Conservation (phyloP, 1,140 invertebrate species). For the Stegodyphus dumicola region DNA sequence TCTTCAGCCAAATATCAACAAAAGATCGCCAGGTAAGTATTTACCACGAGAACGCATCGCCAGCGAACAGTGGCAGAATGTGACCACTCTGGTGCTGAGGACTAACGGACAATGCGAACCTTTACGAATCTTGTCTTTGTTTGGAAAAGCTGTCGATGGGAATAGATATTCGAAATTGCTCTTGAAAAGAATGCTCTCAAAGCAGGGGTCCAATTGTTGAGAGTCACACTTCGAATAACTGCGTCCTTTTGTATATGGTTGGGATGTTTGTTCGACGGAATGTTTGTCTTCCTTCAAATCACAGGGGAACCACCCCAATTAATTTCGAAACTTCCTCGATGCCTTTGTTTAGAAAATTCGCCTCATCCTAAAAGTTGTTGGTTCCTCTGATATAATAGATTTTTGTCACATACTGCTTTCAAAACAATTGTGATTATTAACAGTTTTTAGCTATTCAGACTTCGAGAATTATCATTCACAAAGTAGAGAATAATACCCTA, state of each 20-base stretch:
- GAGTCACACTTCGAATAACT: neutral
- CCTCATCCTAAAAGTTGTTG: no score
- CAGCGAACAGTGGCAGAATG: neutral
- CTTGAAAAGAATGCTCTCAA: neutral
- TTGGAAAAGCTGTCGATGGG: constrained; percentile 18
- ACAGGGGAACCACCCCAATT: constrained; percentile 33
- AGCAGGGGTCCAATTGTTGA: neutral
- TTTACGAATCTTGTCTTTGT: constrained; percentile 24
- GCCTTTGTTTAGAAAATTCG: no score
- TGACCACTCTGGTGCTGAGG: constrained; percentile 19
- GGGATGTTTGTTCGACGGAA: constrained; percentile 32
- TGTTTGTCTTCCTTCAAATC: constrained; percentile 28
- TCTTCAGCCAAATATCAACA: constrained; percentile 26
- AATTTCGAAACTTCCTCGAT: neutral
- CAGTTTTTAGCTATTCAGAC: no score
- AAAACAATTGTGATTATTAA: no score
- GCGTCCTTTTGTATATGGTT: constrained; percentile 14
- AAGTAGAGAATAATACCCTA: no score
- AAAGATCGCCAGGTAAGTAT: constrained; percentile 7
- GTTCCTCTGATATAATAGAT: no score
- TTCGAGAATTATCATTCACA: no score
- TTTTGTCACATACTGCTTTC: neutral
- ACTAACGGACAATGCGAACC: constrained; percentile 7
- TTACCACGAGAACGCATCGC: neutral
- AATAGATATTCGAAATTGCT: constrained; percentile 29